phyloP scores from a whole-genome alignment of 1,140 invertebrate genomes.

The Aphelenchoides besseyi region DNA sequence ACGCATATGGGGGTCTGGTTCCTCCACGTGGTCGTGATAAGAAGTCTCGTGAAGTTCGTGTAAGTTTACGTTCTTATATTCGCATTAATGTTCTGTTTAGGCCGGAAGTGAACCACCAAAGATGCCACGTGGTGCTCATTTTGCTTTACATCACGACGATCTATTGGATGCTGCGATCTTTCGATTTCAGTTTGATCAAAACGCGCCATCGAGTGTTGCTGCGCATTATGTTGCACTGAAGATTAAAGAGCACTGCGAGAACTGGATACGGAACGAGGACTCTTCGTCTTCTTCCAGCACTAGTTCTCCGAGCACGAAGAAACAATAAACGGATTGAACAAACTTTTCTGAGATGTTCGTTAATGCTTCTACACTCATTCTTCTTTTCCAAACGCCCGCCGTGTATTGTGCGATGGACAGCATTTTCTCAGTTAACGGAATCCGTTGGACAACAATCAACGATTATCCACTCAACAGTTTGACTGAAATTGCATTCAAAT shows the following conservation, averaged over 20 bases:
- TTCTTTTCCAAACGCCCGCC: neutral
- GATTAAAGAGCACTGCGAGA: neutral
- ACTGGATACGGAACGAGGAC: neutral
- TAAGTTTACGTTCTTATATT: neutral
- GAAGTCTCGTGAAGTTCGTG: neutral
- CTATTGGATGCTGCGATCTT: neutral
- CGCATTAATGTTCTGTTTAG: neutral
- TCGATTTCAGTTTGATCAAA: neutral
- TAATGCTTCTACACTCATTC: neutral
- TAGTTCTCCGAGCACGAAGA: neutral
- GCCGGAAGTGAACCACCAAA: neutral
- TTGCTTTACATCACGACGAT: neutral
- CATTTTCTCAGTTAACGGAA: too few species aligned
- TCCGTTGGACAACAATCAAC: too few species aligned
- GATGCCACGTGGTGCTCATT: neutral
- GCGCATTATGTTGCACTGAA: neutral
- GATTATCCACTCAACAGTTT: too few species aligned
- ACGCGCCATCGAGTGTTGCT: neutral
- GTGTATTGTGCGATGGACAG: neutral
- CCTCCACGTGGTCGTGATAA: neutral
- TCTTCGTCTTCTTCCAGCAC: neutral
- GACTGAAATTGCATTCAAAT: too few species aligned
- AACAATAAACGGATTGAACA: neutral
- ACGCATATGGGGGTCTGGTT: conserved; percentile 8
- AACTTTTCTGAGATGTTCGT: neutral